Base-by-base conservation (phyloP, 2,113 vertebrate species). In the Turdus rufiventris region DNA sequence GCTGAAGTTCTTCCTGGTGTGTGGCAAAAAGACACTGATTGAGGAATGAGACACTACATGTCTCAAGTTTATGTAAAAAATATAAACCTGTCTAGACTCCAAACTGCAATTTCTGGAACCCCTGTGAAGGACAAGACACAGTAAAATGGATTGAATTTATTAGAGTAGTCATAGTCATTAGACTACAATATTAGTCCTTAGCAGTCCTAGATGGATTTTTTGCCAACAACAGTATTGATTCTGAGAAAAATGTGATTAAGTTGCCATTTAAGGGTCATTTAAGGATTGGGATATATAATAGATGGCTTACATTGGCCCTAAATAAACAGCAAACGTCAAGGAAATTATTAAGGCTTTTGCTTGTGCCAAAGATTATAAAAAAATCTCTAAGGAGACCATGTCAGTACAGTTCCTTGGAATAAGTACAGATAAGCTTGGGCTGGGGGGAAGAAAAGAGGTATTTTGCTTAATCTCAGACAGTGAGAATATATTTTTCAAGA, bases 361-460 rank as follows among this genome's bases (percentile, higher is more conserved):
- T 65, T 66, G 29, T 91, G 92, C 88, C 95, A 95, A 93, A 95
- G 74, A 93, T 93, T 85, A 88, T 95, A 80, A 87, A 86, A 92
- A 38, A 72, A 53, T 82, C 90, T 94, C 85, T 48, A 65, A 93
- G 77, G 88, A 91, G 66, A 76, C 50, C 40, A 38, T 75, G 85
- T 89, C 40, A 85, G 85, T 94, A 91, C 36, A 50, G 38, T 62
- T 85, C 42, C 26, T 88, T 94, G 88, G 85, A 95, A 79, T 76
- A 82, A 76, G 54, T 88, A 75, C 74, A 85, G 61, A 92, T 87
- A 84, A 94, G 17, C 25, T 87, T 74, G 60, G 43, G 14, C 62
- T 47, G 31, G 38, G 38, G 23, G 3, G 9, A 14, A 5, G 12
- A 14, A 36, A 60, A 47, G 10, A 63, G 3, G 1, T 31, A 58